Evolutionary conservation across 2,888 invertebrate genomes (phyloP), one percentile per base, ranked within the genome.

Genomic region (Sinelater perroti): DNA sequence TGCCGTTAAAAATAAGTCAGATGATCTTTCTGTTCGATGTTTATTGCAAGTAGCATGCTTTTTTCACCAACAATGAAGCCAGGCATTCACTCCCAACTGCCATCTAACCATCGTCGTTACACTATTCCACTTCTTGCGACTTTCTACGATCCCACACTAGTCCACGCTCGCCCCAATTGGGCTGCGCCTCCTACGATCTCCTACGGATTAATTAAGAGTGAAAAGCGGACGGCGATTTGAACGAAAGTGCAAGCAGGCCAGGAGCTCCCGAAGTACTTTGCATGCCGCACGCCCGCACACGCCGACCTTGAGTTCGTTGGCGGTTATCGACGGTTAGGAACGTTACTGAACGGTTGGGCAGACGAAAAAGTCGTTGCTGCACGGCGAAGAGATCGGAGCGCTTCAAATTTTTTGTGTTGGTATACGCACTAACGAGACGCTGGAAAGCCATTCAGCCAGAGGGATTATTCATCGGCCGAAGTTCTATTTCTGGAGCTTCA

Each of bases 241-340:
- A 13, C 13, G 26, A 18, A 40, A 24, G 14, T 14, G 13, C 13
- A 40, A 21, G 40, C 20, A 38, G 8, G 2, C 11, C 2, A 8
- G 33, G 8, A 33, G 16, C 7, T 18, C 20, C 2, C 20, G 7
- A n/a, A n/a, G n/a, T 38, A 13, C 7, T 40, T 40, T 24, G 20
- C 26, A 40, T 40, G 14, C 40, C 5, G 18, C n/a, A 6, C n/a
- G 16, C 10, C 5, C 30, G 17, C 24, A 26, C 11, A 45, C 16
- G 6, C 30, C 21, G 16, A 10, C 45, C 31, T 45, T 28, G 31
- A 13, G 18, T 3, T 18, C 7, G 45, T 45, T 18, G 45, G 45
- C 45, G 45, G 45, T 45, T 45, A 45, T 45, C 30, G 45, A 45
- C 45, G 45, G 45, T 45, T 45, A 45, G 30, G 30, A 30, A 11